Evolutionary conservation across 2,888 invertebrate species (phyloP).

Genomic region (Azorinus chamasolen): DNA sequence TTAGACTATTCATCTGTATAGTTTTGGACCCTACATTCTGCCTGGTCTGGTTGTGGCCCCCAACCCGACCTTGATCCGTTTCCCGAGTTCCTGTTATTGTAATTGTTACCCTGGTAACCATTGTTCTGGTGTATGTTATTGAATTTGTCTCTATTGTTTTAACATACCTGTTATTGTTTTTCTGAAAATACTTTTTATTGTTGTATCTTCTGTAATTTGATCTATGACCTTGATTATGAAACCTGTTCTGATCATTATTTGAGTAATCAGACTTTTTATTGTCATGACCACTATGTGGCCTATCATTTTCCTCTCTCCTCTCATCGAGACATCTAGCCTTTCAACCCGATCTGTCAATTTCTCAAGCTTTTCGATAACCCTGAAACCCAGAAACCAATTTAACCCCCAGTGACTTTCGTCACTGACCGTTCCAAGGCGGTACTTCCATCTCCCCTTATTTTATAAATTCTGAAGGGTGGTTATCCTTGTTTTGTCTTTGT

Average conservation of each 20-base stretch:
- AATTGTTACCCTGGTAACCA: not conserved
- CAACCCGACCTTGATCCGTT: conserved; percentile 25
- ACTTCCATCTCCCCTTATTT: too few relatives aligned
- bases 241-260: not conserved
- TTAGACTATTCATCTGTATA: conserved; percentile 16
- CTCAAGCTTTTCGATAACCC: conserved; percentile 3
- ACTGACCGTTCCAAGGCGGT: too few relatives aligned
- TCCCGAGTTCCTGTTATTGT: conserved; percentile 3
- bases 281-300: not conserved
- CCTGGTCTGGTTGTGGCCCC: conserved; percentile 32
- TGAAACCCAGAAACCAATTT: too few relatives aligned
- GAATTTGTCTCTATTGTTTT: not conserved
- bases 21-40: conserved; percentile 16
- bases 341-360: not conserved
- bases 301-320: too few relatives aligned
- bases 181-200: not conserved
- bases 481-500: too few relatives aligned
- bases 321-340: too few relatives aligned
- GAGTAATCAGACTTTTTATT: not conserved
- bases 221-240: not conserved
- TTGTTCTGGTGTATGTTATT: too few relatives aligned
- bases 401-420: too few relatives aligned
- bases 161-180: not conserved
- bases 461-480: too few relatives aligned
- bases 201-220: not conserved